phyloP scores from a whole-genome alignment of 2,113 vertebrate species.

The Kryptolebias marmoratus region DNA sequence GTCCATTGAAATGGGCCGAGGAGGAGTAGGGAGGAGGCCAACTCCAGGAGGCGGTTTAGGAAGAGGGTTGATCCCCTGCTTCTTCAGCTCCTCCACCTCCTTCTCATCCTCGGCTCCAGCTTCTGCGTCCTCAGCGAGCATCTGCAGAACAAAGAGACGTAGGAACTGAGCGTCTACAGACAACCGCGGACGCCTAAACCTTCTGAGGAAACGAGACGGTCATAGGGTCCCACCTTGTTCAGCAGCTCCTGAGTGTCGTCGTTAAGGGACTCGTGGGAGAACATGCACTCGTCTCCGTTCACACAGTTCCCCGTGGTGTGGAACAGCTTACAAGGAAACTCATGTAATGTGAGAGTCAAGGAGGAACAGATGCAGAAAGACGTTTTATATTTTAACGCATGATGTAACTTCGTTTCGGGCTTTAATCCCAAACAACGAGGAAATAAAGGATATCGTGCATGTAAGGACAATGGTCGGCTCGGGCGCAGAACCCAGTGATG shows the following conservation, averaged over 20 bases:
- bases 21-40: constrained; percentile 86
- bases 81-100: constrained; percentile 96
- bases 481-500: constrained; percentile 93
- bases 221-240: constrained; percentile 83
- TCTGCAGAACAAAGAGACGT: constrained; percentile 71
- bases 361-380: constrained; percentile 35
- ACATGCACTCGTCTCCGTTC: constrained; percentile 96
- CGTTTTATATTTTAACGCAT: neutral
- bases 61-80: constrained; percentile 94
- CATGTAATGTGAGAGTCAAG: constrained; percentile 84
- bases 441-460: constrained; percentile 97
- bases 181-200: too few relatives aligned
- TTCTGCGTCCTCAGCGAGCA: constrained; percentile 93
- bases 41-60: constrained; percentile 87
- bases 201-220: too few relatives aligned
- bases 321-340: constrained; percentile 95
- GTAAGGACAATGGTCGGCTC: constrained; percentile 94
- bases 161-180: neutral
- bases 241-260: constrained; percentile 93
- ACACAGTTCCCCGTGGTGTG: constrained; percentile 97
- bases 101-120: constrained; percentile 95
- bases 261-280: constrained; percentile 89
- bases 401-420: too few relatives aligned
- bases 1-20: constrained; percentile 75
- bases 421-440: neutral